A percentile compares a stretch with the other conserved stretches of the same genome.
Evolutionary conservation across 2,113 vertebrate genomes (phyloP).

Genomic region (Chaetodon trifascialis): DNA sequence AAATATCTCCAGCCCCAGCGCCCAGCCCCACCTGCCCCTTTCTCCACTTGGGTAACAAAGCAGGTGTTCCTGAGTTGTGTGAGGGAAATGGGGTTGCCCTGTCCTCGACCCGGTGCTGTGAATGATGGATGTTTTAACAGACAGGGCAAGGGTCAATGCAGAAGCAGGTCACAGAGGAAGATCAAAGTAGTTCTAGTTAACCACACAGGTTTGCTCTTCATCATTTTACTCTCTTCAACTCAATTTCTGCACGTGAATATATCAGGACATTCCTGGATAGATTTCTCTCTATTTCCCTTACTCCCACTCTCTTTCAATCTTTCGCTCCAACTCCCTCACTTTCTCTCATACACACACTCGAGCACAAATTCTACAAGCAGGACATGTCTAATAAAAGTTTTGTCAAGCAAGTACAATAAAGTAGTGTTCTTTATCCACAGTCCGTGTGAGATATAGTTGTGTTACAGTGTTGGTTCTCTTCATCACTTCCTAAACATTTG

Average conservation of each 20-base stretch:
- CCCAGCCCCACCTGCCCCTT: slow-evolving; percentile 19
- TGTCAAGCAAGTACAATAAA: not conserved
- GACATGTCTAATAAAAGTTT: not conserved
- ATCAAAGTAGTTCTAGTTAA: slow-evolving; percentile 61
- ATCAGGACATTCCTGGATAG: slow-evolving; percentile 1
- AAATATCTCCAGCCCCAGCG: not conserved
- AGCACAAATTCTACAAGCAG: not conserved
- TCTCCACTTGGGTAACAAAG: slow-evolving; percentile 25
- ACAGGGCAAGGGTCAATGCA: slow-evolving; percentile 51
- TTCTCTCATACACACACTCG: too few relatives aligned
- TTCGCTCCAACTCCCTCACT: not conserved
- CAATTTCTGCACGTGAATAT: slow-evolving; percentile 16
- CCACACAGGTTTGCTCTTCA: slow-evolving; percentile 36
- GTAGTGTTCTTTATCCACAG: not conserved
- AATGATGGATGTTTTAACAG: slow-evolving; percentile 73
- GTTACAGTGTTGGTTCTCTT: not conserved
- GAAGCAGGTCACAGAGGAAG: slow-evolving; percentile 57
- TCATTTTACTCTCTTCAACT: slow-evolving; percentile 35
- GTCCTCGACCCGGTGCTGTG: slow-evolving; percentile 61
- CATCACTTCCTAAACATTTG: not conserved
- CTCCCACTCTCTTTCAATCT: slow-evolving; percentile 4
- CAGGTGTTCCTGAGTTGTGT: slow-evolving; percentile 55
- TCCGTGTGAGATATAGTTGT: not conserved
- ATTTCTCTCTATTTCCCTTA: not conserved
- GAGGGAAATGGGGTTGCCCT: slow-evolving; percentile 45